Evolutionary conservation across 1,140 invertebrate species (phyloP), one percentile per base, ranked within the genome.

Genomic region (Medauroidea extradentata): DNA sequence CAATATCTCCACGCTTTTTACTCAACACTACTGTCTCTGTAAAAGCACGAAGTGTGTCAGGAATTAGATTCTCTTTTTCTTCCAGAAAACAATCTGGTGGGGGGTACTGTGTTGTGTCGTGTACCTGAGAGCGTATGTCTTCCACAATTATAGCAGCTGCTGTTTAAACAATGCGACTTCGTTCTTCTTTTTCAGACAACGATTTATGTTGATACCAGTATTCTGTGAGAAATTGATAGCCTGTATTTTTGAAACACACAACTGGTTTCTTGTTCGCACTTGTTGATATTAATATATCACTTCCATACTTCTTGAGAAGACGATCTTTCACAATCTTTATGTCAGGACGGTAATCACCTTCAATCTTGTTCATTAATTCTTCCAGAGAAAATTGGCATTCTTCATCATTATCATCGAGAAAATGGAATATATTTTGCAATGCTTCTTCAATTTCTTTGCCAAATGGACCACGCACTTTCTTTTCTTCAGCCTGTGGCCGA

Each of bases 111-210:
- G n/a, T 52, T 29, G 42, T 59, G 14, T 11, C 42, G 18, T 46
- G 16, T n/a, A 23, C n/a, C 49, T 34, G 25, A 13, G 25, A 53
- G 13, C 44, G 13, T 27, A 74, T 73, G 50, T 74, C 71, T 67
- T 71, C 68, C 42, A 60, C 57, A 68, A 73, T 71, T 63, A 74
- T 69, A 23, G 62, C 68, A 34, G 65, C 69, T 39, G 71, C 70
- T 65, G 67, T 67, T 68, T 70, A 56, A 52, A 73, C 60, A 66
- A 70, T 65, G 23, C 64, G 52, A 39, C 66, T 52, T 42, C 65
- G 42, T 62, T 69, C 70, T 63, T 66, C 63, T 57, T 57, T 54
- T 50, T 56, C 38, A 65, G 50, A 61, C 3, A 21, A 39, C 8
- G 50, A 59, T 65, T 64, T 67, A 57, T 67, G 65, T 60, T 66